Evolutionary conservation across 53 echinoderm and acorn worm genomes (phyloP).

Genomic region (Patiria pectinifera): DNA sequence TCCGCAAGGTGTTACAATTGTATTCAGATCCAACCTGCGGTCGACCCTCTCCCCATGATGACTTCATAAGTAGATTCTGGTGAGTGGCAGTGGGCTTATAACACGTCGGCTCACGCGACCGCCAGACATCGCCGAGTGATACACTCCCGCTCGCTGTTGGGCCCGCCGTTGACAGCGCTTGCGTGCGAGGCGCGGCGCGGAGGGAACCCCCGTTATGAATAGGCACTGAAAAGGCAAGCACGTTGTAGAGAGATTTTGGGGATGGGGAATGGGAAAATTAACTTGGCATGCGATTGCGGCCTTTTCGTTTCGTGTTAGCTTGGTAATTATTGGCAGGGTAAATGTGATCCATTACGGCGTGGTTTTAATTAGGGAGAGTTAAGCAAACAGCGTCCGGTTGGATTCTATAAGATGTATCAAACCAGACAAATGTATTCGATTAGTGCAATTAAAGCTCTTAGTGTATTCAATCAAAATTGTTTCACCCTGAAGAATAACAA

Average conservation of each 20-base stretch:
- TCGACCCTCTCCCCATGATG: neutral
- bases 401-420: neutral
- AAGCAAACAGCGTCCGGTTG: neutral
- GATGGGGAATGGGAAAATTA: neutral
- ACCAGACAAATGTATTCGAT: neutral
- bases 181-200: slow-evolving; percentile 1
- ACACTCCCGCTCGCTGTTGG: neutral
- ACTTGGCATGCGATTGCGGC: neutral
- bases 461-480: neutral
- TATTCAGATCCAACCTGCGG: neutral
- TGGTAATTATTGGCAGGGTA: neutral
- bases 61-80: slow-evolving; percentile 16
- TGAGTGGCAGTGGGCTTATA: neutral
- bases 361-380: neutral
- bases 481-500: neutral
- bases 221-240: neutral
- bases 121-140: slow-evolving; percentile 30
- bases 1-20: neutral
- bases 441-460: neutral
- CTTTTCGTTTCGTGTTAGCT: neutral
- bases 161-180: slow-evolving; percentile 38
- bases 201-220: neutral
- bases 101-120: neutral
- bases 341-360: neutral
- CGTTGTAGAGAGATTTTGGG: neutral